These are phyloP conservation scores for Pharmacophagus antenor DNA, from an alignment of 2,888 invertebrate genomes.

Conservation along the genomic window DNA sequence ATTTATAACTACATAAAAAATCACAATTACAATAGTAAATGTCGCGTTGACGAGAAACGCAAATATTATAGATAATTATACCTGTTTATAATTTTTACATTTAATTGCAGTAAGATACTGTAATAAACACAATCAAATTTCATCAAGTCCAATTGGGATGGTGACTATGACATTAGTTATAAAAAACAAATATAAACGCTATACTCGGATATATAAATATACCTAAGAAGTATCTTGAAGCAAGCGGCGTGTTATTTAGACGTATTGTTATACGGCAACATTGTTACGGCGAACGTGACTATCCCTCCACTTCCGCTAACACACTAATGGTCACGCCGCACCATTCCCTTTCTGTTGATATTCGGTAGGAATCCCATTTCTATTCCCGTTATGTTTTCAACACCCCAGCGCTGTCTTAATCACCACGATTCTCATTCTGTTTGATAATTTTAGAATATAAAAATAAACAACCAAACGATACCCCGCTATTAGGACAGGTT, in stretches of 20 bases:
- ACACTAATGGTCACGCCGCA: constrained; percentile 15
- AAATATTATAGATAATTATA: no score
- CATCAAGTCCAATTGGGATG: no score
- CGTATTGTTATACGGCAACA: constrained; percentile 5
- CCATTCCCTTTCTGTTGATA: constrained; percentile 21
- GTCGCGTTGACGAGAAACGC: no score
- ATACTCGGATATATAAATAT: neutral
- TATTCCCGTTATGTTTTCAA: constrained; percentile 20
- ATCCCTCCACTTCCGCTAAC: constrained; percentile 21
- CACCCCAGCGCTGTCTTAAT: constrained; percentile 20
- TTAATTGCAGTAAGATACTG: no score
- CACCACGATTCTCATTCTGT: constrained; percentile 14
- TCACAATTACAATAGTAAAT: no score
- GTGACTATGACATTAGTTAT: no score
- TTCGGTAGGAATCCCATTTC: constrained; percentile 24
- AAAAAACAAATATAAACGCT: no score
- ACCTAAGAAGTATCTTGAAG: neutral
- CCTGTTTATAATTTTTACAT: no score
- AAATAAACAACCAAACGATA: constrained; percentile 22
- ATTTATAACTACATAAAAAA: no score
- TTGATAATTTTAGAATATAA: constrained; percentile 21
- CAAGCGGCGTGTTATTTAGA: neutral
- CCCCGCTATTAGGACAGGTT: constrained; percentile 9
- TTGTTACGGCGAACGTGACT: constrained; percentile 23
- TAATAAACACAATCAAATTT: no score